phyloP scores from a whole-genome alignment of 2,888 invertebrate species.

The Portevinia maculata region DNA sequence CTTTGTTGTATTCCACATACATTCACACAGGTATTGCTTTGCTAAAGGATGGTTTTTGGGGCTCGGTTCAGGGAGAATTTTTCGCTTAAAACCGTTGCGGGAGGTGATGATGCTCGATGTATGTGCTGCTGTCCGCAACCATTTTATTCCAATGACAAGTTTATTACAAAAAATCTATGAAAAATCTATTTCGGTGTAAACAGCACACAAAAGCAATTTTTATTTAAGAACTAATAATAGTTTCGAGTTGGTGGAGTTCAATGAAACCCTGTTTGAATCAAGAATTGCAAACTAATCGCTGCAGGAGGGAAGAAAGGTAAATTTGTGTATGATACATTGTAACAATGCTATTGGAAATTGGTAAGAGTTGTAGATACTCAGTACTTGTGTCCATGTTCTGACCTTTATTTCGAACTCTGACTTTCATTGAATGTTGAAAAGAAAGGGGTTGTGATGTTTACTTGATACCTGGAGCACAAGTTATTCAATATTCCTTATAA shows the following conservation, averaged over 20 bases:
- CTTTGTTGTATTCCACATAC: constrained; percentile 31
- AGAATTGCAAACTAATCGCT: not conserved
- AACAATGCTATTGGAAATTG: too few relatives aligned
- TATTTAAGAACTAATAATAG: constrained; percentile 29
- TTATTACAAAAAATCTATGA: constrained; percentile 9
- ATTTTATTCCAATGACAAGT: constrained; percentile 29
- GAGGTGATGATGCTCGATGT: constrained; percentile 27
- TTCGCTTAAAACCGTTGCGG: constrained; percentile 23
- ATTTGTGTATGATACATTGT: too few relatives aligned
- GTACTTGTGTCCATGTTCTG: too few relatives aligned
- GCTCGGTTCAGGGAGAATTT: not conserved
- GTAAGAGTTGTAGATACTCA: too few relatives aligned
- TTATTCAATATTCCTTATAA: too few relatives aligned
- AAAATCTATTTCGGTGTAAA: constrained; percentile 8
- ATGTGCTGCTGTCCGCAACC: constrained; percentile 6
- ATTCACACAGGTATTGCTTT: not conserved
- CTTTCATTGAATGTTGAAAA: too few relatives aligned
- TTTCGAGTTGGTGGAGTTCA: constrained; percentile 47
- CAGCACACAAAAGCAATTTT: not conserved
- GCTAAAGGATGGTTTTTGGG: constrained; percentile 12
- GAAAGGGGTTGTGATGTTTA: too few relatives aligned
- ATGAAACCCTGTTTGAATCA: constrained; percentile 14
- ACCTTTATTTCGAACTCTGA: too few relatives aligned
- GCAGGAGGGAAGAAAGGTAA: too few relatives aligned
- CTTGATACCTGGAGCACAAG: too few relatives aligned